Conservation (phyloP, 2,113 vertebrate genomes). For the Hippocampus barbouri region DNA sequence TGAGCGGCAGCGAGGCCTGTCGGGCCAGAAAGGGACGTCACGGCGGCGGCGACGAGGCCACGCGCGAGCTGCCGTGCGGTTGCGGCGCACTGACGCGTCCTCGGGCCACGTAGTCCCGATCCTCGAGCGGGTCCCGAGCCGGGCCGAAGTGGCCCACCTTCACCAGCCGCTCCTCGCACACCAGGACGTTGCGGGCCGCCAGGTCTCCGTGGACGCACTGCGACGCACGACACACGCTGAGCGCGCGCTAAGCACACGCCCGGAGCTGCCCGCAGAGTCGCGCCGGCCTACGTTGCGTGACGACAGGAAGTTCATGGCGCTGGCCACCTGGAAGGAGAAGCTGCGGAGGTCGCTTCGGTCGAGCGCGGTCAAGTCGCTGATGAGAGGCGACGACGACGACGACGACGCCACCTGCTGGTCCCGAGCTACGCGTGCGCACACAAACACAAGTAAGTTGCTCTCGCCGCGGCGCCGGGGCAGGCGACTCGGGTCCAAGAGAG, state of each 20-base stretch:
- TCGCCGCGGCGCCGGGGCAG: no score
- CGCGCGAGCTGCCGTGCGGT: background rate
- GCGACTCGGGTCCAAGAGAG: no score
- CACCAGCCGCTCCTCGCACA: slow-evolving; percentile 56
- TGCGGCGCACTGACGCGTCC: slow-evolving; percentile 75
- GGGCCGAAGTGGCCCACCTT: slow-evolving; percentile 81
- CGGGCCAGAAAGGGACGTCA: background rate
- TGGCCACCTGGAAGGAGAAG: slow-evolving; percentile 88
- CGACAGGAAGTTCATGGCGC: slow-evolving; percentile 92
- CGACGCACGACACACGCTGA: background rate
- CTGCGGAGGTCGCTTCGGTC: slow-evolving; percentile 80
- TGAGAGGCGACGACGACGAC: slow-evolving; percentile 42
- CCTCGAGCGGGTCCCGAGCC: slow-evolving; percentile 80
- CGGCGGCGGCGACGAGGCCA: background rate
- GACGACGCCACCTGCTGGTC: slow-evolving; percentile 72
- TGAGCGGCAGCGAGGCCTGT: slow-evolving; percentile 57
- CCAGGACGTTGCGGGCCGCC: slow-evolving; percentile 59
- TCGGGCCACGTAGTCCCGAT: slow-evolving; percentile 83
- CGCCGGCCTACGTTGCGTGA: slow-evolving; percentile 78
- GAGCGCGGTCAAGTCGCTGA: slow-evolving; percentile 79
- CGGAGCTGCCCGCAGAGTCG: background rate
- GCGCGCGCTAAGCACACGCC: background rate
- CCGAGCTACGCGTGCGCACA: slow-evolving; percentile 18
- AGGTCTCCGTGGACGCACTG: slow-evolving; percentile 87
- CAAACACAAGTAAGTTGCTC: no score